These are phyloP conservation scores for Macquaria australasica DNA, from an alignment of 2,113 vertebrate genomes.

Conservation along the genomic window DNA sequence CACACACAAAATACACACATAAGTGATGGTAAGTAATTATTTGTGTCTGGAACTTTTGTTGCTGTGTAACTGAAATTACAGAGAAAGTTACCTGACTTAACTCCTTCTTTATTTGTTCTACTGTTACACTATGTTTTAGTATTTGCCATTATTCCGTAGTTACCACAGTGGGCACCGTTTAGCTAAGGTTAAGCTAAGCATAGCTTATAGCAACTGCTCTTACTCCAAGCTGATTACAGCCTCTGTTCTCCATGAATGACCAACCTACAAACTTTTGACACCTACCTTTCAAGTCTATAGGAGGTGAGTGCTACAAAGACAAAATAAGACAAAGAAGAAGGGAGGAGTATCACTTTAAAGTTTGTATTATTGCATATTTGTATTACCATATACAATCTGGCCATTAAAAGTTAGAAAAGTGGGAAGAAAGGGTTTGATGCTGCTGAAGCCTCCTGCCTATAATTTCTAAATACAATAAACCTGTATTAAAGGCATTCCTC, in stretches of 20 bases:
- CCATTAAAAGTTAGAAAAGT: background rate
- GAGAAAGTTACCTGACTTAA: background rate
- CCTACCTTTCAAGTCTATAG: background rate
- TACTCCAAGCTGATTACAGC: no score
- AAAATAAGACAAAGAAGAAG: background rate
- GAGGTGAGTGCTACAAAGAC: background rate
- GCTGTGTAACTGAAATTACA: no score
- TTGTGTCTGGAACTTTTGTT: no score
- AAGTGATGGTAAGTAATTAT: no score
- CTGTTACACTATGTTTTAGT: no score
- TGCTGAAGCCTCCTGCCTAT: background rate
- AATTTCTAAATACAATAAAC: background rate
- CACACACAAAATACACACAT: no score
- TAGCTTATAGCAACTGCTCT: no score
- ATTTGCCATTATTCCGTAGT: no score
- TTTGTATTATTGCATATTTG: background rate
- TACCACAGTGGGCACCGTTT: no score
- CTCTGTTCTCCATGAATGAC: no score
- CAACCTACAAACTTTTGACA: background rate
- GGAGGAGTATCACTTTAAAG: background rate
- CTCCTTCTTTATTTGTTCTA: background rate
- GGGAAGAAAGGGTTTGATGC: background rate
- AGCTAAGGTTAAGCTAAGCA: no score
- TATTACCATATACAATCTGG: background rate
- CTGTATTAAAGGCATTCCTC: constrained; percentile 31